Conservation (phyloP, 35 echinoderm and acorn worm species). For the Diadema setosum region DNA sequence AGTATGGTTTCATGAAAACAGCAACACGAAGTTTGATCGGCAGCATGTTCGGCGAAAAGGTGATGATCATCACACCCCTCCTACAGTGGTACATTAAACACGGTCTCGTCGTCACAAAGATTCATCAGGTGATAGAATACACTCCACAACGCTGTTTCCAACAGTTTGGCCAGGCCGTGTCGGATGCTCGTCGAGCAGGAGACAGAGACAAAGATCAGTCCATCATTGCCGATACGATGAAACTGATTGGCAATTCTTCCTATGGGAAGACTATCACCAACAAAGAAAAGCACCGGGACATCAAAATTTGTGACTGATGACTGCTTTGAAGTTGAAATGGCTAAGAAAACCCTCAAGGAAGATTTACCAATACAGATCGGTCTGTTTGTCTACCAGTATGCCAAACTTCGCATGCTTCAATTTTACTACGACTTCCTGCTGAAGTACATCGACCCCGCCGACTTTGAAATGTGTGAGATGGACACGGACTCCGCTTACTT, state of each 20-base stretch:
- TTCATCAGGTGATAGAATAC: too few relatives aligned
- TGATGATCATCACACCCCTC: slow-evolving; percentile 24
- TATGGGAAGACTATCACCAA: slow-evolving; percentile 17
- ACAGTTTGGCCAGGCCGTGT: neutral
- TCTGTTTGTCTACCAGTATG: too few relatives aligned
- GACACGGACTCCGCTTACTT: slow-evolving; percentile 1
- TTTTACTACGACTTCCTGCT: too few relatives aligned
- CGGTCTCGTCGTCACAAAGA: too few relatives aligned
- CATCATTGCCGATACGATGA: slow-evolving; percentile 6
- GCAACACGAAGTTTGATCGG: slow-evolving; percentile 16
- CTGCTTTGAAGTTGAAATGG: neutral
- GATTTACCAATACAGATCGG: too few relatives aligned
- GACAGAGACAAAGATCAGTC: neutral
- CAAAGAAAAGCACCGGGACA: neutral
- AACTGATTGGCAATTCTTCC: slow-evolving; percentile 22
- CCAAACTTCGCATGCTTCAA: too few relatives aligned
- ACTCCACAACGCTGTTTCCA: too few relatives aligned
- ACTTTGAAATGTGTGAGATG: neutral
- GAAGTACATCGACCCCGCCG: neutral
- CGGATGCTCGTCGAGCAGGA: neutral
- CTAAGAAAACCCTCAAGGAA: neutral
- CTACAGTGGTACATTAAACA: neutral
- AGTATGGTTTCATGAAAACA: slow-evolving; percentile 6
- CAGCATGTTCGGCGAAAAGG: slow-evolving; percentile 22
- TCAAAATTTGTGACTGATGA: neutral